Base-by-base conservation (phyloP, 2,113 vertebrate genomes). In the Paramormyrops kingsleyae region DNA sequence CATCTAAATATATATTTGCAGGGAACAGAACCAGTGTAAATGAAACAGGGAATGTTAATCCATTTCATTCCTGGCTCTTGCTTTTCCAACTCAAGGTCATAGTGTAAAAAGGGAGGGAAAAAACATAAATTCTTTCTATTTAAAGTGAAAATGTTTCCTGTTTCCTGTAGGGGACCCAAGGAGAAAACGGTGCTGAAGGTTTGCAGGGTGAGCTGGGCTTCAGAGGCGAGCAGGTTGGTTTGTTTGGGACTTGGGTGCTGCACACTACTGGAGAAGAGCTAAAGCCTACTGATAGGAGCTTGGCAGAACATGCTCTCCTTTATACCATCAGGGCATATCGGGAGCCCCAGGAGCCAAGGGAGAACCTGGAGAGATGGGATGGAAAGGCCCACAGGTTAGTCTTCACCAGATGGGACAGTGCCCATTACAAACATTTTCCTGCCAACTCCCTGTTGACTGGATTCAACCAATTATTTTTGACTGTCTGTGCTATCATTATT, bases 91-190 rank as follows among this genome's bases (percentile, higher is more conserved):
- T 77, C 13, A 77, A 77, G 70, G 31, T 77, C 35, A 17, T 21
- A 21, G 80, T 21, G 80, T 9, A 52, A 31, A 35, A 87, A 46
- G 10, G 15, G 3, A 35, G n/a, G n/a, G 1, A 35, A 21, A 39
- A 35, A 87, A 21, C 35, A 7, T 39, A 17, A 7, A 42, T 46
- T 86, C 8, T 49, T 24, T n/a, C 10, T 6, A n/a, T 39, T 62
- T n/a, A 35, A 8, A 44, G 70, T 86, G 12, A 44, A 77, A 19
- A 85, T 70, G 9, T 84, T 70, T 89, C 35, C 12, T 56, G 46
- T 62, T 87, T 85, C 10, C 13, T 59, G 8, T 80, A 93, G 92
- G 91, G 93, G 74, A 83, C 89, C 13, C 39, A 46, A 5, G 93
- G 92, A 88, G 4, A 3, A 15, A 5, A 4, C 46, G 93, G 93